Evolutionary conservation across 1,140 invertebrate species (phyloP), one percentile per base, ranked within the genome.

Genomic region (Nephotettix cincticeps): DNA sequence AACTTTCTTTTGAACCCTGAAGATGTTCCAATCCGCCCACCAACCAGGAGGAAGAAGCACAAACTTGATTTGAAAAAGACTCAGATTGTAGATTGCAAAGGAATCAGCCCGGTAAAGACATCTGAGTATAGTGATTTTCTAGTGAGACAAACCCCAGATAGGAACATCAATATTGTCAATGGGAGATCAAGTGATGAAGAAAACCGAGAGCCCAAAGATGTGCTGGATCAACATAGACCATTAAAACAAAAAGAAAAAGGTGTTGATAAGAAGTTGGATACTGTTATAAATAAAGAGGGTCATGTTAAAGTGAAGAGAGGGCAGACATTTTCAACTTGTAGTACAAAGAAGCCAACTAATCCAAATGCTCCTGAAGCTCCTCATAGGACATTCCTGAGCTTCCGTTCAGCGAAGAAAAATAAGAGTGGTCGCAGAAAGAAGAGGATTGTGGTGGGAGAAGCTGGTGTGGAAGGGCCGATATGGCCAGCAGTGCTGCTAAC

Each of bases 401-500:
- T 70, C 27, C 28, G 69, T 0, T 45, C 40, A 13, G 25, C 69
- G 25, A 64, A 65, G 19, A 70, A 47, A 40, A 67, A 67, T 21
- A 70, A 70, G 45, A 70, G 56, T 47, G 54, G 68, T 17, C 21
- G 51, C 1, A 27, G 36, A n/a, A 70, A 70, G 32, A 71, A 47
- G 36, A 68, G 45, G 54, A 45, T 69, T 21, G 71, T 72, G 14
- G 56, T 72, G 19, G 69, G 72, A 3, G 67, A 65, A 43, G 47
- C 67, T 4, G 66, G 66, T 2, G 23, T 56, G 0, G 51, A 40
- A 0, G 68, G 56, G 21, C 72, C 72, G 17, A 67, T 70, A 14
- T 73, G 72, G 72, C 72, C 72, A 0, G 69, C 61, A 6, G 72
- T 73, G 13, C 69, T 73, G 0, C 63, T 73, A 19, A 71, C 69